A percentile compares a stretch with the other conserved stretches of the same genome.
Conservation (phyloP, 2,113 vertebrate species). For the Pagrus major region DNA sequence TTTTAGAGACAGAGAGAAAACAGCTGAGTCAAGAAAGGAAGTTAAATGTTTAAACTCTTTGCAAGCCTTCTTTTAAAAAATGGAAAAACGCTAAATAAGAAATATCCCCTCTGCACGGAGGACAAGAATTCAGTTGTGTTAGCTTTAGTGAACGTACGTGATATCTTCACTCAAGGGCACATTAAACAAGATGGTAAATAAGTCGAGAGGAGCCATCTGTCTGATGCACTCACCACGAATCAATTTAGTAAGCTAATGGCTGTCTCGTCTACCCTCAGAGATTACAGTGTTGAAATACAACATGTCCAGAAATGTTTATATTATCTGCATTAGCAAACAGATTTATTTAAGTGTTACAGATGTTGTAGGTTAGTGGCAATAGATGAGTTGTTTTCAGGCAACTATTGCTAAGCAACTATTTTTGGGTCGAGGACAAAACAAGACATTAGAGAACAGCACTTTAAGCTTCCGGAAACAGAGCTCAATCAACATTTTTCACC, state of each 20-base stretch:
- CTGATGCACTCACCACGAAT: constrained; percentile 27
- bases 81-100: neutral
- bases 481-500: no score
- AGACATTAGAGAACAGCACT: no score
- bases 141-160: neutral
- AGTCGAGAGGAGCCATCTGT: neutral
- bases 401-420: no score
- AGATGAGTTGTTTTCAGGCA: neutral
- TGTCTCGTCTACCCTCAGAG: neutral
- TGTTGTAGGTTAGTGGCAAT: neutral
- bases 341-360: neutral
- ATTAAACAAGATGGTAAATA: constrained; percentile 24
- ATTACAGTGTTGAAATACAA: constrained; percentile 31
- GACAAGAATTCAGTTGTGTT: neutral
- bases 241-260: neutral
- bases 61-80: neutral
- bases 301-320: constrained; percentile 16
- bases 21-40: constrained; percentile 53
- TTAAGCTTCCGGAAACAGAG: no score
- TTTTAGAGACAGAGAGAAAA: neutral
- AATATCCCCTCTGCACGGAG: neutral
- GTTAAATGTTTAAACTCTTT: neutral
- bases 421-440: no score
- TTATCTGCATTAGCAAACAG: neutral
- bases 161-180: constrained; percentile 14